These are phyloP conservation scores for Palythoa caribaeorum DNA, from an alignment of 92 coral and sea anemone species.

Conservation along the genomic window DNA sequence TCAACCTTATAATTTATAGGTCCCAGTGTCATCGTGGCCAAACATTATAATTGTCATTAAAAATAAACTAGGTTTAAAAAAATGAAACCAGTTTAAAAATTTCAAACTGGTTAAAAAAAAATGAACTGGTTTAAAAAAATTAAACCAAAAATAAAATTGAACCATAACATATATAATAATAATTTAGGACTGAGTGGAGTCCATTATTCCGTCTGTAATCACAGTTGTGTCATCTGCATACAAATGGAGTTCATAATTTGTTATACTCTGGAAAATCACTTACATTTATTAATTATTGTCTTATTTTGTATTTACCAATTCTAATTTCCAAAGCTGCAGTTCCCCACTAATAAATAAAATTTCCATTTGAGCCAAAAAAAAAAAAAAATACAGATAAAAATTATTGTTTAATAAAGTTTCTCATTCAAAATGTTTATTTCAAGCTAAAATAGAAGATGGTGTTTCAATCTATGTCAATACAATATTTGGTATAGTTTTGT, in stretches of 20 bases:
- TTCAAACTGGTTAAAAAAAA: too few species aligned
- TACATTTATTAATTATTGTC: not conserved
- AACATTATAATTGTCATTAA: too few species aligned
- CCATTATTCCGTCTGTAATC: not conserved
- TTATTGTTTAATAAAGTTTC: not conserved
- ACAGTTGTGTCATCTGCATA: not conserved
- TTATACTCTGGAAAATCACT: not conserved
- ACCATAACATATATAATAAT: too few species aligned
- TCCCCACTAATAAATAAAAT: not conserved
- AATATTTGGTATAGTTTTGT: not conserved
- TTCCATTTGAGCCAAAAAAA: not conserved
- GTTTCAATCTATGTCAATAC: not conserved
- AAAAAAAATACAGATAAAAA: conserved; percentile 1
- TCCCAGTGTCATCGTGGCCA: too few species aligned
- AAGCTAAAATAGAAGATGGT: not conserved
- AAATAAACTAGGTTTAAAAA: too few species aligned
- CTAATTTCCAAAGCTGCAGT: not conserved
- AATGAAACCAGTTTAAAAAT: too few species aligned
- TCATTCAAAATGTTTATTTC: too few species aligned
- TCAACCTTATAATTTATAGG: too few species aligned
- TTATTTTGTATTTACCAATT: conserved; percentile 1
- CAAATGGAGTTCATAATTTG: not conserved
- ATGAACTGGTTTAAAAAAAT: too few species aligned
- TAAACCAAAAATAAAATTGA: too few species aligned
- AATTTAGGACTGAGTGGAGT: not conserved